A percentile compares a stretch with the other conserved stretches of the same genome.
Conservation (phyloP, 2,888 invertebrate species). For the Sesia apiformis region DNA sequence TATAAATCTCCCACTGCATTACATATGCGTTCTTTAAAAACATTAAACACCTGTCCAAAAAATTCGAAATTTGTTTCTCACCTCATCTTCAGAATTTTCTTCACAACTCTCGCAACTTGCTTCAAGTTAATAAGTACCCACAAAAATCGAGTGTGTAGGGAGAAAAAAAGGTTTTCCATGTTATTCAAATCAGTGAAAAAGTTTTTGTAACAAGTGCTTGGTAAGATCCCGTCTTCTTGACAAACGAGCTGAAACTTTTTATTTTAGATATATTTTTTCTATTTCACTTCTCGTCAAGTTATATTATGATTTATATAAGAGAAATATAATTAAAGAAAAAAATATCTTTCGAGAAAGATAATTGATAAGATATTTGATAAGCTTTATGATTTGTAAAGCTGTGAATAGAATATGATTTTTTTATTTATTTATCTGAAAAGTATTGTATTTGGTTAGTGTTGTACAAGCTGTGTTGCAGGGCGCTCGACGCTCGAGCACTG, state of each 20-base stretch:
- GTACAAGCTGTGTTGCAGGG: too few species aligned
- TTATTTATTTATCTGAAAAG: too few species aligned
- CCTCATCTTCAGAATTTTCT: not conserved
- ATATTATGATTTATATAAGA: too few species aligned
- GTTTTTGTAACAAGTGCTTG: constrained; percentile 15
- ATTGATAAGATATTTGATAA: too few species aligned
- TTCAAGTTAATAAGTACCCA: not conserved
- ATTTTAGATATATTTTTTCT: not conserved
- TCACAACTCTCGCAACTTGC: not conserved
- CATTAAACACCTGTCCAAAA: not conserved
- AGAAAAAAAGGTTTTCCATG: constrained; percentile 51
- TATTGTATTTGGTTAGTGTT: too few species aligned
- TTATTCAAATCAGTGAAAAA: constrained; percentile 63
- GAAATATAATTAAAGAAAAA: too few species aligned
- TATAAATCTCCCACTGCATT: too few species aligned
- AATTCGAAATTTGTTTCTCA: not conserved
- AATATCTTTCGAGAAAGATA: too few species aligned
- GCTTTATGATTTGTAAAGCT: too few species aligned
- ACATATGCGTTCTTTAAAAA: not conserved
- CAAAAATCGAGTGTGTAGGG: not conserved
- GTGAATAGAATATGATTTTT: too few species aligned
- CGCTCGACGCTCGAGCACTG: too few species aligned
- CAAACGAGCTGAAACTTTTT: not conserved
- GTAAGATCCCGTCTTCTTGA: not conserved
- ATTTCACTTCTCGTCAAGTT: not conserved